Evolutionary conservation across 2,113 vertebrate species (phyloP).

Genomic region (Sinocyclocheilus anshuiensis): DNA sequence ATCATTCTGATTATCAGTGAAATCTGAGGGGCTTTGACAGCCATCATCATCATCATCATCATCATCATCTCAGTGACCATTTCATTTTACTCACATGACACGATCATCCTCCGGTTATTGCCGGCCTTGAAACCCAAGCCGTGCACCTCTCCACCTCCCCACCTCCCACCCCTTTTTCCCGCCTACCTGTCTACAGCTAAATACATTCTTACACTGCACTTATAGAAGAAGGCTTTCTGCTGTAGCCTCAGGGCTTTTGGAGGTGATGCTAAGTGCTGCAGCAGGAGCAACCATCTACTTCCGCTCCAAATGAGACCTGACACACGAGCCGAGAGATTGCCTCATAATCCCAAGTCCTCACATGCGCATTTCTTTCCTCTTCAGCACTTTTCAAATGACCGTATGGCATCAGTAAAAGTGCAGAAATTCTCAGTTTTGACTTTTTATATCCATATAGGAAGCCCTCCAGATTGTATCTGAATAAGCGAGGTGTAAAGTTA

Average conservation of each 20-base stretch:
- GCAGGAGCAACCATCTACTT: slow-evolving; percentile 51
- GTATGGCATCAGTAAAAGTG: slow-evolving; percentile 34
- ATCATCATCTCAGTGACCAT: neutral
- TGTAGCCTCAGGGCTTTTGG: slow-evolving; percentile 54
- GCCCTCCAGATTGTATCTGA: slow-evolving; percentile 11
- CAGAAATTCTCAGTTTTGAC: neutral
- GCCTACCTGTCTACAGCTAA: slow-evolving; percentile 40
- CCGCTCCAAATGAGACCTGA: slow-evolving; percentile 55
- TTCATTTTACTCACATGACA: slow-evolving; percentile 16
- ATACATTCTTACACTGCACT: slow-evolving; percentile 56
- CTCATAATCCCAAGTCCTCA: slow-evolving; percentile 52
- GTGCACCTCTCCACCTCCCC: neutral
- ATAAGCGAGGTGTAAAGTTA: slow-evolving; percentile 23
- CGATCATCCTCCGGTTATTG: neutral
- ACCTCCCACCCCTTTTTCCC: slow-evolving; percentile 17
- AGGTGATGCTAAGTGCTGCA: slow-evolving; percentile 54
- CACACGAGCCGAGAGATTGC: slow-evolving; percentile 52
- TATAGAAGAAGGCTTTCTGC: slow-evolving; percentile 55
- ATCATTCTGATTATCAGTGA: neutral
- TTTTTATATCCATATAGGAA: neutral
- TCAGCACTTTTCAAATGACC: slow-evolving; percentile 52
- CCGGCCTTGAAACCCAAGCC: slow-evolving; percentile 5
- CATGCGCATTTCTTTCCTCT: slow-evolving; percentile 42
- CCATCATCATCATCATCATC: slow-evolving; percentile 26
- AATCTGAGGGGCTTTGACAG: neutral